Percentiles rank a stretch among this genome's conserved stretches.
Evolutionary conservation across 2,113 vertebrate genomes (phyloP).

Genomic region (Monopterus albus): DNA sequence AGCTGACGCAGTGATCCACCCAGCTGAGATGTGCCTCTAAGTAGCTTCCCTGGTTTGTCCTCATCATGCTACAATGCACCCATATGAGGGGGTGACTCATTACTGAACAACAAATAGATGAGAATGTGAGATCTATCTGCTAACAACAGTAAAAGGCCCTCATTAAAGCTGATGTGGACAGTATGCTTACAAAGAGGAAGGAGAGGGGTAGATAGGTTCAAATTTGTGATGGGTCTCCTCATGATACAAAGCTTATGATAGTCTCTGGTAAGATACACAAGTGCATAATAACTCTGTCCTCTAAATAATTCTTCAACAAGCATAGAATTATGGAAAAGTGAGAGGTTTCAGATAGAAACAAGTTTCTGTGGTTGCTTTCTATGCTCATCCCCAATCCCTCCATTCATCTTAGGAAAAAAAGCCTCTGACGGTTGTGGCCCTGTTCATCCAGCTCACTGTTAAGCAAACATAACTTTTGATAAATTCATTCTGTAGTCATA

Average conservation of each 20-base stretch:
- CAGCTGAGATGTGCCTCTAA: constrained; percentile 57
- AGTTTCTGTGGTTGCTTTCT: constrained; percentile 5
- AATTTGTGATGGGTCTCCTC: constrained; percentile 36
- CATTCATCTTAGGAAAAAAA: not conserved
- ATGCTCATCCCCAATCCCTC: constrained; percentile 1
- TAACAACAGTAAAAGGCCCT: constrained; percentile 59
- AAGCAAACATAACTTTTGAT: constrained; percentile 45
- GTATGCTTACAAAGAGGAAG: constrained; percentile 56
- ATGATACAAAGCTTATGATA: constrained; percentile 49
- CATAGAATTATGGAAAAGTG: not conserved
- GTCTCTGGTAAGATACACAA: constrained; percentile 5
- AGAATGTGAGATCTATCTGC: constrained; percentile 56
- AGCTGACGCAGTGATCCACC: constrained; percentile 69
- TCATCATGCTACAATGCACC: constrained; percentile 49
- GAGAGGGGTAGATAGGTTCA: constrained; percentile 33
- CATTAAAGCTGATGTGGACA: constrained; percentile 66
- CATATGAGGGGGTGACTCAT: constrained; percentile 69
- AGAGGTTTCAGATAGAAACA: constrained; percentile 24
- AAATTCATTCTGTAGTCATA: constrained; percentile 13
- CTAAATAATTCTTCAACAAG: constrained; percentile 41
- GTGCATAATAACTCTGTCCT: constrained; percentile 15
- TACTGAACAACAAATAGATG: constrained; percentile 64
- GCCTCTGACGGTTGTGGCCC: not conserved
- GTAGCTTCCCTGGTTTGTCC: constrained; percentile 73
- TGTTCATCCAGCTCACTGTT: constrained; percentile 24